Evolutionary conservation across 1,140 invertebrate genomes (phyloP).

Genomic region (Drosophila simulans): DNA sequence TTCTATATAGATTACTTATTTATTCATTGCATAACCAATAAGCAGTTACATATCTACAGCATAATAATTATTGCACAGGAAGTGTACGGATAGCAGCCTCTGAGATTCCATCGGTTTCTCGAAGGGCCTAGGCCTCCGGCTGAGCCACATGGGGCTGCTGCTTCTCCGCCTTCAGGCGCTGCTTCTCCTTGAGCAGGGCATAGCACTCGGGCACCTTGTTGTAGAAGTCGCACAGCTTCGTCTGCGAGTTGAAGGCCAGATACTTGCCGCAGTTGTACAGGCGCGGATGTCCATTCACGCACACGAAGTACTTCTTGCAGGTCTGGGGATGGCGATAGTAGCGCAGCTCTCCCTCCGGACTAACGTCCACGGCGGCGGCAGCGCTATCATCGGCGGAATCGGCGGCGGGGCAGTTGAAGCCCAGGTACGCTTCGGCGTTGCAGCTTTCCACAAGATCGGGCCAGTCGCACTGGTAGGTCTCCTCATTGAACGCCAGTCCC

Average conservation of each 20-base stretch:
- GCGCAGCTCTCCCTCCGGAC: conserved; percentile 85
- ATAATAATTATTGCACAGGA: conserved; percentile 38
- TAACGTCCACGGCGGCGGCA: conserved; percentile 84
- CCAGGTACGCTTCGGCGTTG: conserved; percentile 90
- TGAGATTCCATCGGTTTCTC: neutral
- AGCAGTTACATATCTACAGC: conserved; percentile 44
- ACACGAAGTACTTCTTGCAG: conserved; percentile 93
- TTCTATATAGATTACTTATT: conserved; percentile 26
- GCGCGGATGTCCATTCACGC: conserved; percentile 89
- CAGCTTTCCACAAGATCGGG: conserved; percentile 92
- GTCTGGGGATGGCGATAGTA: conserved; percentile 87
- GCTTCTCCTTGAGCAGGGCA: conserved; percentile 76
- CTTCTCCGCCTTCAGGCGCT: conserved; percentile 60
- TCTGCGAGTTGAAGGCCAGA: conserved; percentile 75
- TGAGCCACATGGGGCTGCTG: conserved; percentile 30
- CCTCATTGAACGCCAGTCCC: conserved; percentile 92
- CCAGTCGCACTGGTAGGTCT: conserved; percentile 93
- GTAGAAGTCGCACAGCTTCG: conserved; percentile 81
- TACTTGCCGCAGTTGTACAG: conserved; percentile 82
- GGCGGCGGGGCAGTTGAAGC: conserved; percentile 88
- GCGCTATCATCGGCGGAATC: conserved; percentile 59
- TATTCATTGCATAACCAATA: conserved; percentile 39
- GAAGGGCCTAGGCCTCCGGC: conserved; percentile 22
- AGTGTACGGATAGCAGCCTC: conserved; percentile 31
- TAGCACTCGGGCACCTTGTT: conserved; percentile 81